Base-by-base conservation (phyloP, 2,888 invertebrate genomes). In the Latrodectus elegans region DNA sequence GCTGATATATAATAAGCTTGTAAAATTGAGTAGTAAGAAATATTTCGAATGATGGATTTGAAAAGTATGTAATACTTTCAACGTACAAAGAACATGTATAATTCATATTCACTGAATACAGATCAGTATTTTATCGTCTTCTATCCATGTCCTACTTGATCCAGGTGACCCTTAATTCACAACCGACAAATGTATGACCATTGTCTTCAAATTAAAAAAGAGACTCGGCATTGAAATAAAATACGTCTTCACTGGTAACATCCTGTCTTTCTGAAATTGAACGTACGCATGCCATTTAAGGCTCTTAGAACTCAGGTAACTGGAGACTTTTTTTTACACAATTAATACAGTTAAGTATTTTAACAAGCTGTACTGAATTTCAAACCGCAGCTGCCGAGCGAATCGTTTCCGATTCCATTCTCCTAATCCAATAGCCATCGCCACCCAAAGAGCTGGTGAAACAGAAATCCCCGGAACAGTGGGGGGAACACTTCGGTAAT, bases 391-490 rank as follows among this genome's bases (percentile, higher is more conserved):
- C 85, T 86, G 85, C 80, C 17, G 52, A 64, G 38, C 15, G 81
- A 70, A 53, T 77, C 86, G 52, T 64, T 52, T 87, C 81, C 76
- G 77, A 14, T 60, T 60, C 51, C 64, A 22, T 22, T 65, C 73
- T 78, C 52, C 78, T 78, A 84, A 78, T 84, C 84, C 55, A 75
- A 14, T 79, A 49, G 65, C 64, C 64, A 79, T 17, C 79, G 80
- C 85, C 85, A 87, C 86, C 86, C 86, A 87, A 76, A 76, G 75
- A 60, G 55, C 26, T n/a, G 53, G 75, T 51, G 73, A 81, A 64
- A n/a, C 22, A 72, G 74, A 68, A 55, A 17, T 17, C 53, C 64
- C 65, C 75, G 38, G 38, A 38, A 38, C 6, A 1, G 38, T 38
- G 38, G 38, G 38, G 68, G 49, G 49, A 77, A 67, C 52, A 67